Percentiles rank a stretch among this genome's conserved stretches.
Evolutionary conservation across 2,888 invertebrate species (phyloP).

Genomic region (Polyploca ridens): DNA sequence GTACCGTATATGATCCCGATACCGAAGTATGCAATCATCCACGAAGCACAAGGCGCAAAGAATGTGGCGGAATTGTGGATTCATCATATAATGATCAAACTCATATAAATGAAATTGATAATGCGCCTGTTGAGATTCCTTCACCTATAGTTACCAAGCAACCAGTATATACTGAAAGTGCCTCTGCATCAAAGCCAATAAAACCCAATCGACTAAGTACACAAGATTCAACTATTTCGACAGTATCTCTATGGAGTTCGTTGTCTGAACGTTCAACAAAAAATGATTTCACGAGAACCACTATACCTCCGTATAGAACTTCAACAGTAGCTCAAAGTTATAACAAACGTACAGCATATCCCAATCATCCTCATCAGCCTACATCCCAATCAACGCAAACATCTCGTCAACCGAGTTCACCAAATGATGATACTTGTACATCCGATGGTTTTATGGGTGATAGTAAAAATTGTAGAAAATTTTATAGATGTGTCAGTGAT

Average conservation of each 20-base stretch:
- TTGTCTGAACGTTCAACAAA: slow-evolving; percentile 16
- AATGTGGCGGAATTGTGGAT: slow-evolving; percentile 82
- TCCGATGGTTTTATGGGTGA: slow-evolving; percentile 90
- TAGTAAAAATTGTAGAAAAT: slow-evolving; percentile 88
- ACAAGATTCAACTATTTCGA: slow-evolving; percentile 21
- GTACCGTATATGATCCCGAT: slow-evolving; percentile 89
- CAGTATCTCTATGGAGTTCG: slow-evolving; percentile 25
- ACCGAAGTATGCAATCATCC: slow-evolving; percentile 89
- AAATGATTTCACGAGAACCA: background rate
- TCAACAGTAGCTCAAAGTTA: slow-evolving; percentile 3
- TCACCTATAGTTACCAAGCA: slow-evolving; percentile 58
- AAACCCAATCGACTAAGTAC: background rate
- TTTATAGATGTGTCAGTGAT: slow-evolving; percentile 90
- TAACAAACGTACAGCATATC: background rate
- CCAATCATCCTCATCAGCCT: no score
- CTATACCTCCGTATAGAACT: slow-evolving; percentile 15
- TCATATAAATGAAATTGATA: slow-evolving; percentile 79
- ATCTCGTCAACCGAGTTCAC: slow-evolving; percentile 18
- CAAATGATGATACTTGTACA: slow-evolving; percentile 72
- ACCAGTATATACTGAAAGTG: slow-evolving; percentile 36
- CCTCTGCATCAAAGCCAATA: slow-evolving; percentile 15
- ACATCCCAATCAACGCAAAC: slow-evolving; percentile 15
- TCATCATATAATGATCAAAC: slow-evolving; percentile 28
- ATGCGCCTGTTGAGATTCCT: slow-evolving; percentile 55
- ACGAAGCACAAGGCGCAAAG: slow-evolving; percentile 86